Evolutionary conservation across 2,113 vertebrate species (phyloP).

Genomic region (Phycodurus eques): DNA sequence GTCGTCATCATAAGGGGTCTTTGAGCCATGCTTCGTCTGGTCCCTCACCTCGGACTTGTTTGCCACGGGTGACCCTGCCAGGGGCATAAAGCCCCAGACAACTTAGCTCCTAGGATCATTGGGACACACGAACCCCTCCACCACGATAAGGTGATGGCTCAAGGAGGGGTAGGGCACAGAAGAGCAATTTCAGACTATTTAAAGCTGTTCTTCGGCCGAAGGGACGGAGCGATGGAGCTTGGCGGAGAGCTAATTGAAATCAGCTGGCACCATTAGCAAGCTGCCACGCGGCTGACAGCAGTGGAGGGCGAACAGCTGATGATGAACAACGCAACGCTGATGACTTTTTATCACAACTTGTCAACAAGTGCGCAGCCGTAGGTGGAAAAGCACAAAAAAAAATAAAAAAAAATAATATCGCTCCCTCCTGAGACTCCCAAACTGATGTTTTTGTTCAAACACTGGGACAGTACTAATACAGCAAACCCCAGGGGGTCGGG

Average conservation of each 20-base stretch:
- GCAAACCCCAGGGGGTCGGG: too few species aligned
- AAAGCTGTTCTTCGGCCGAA: constrained; percentile 41
- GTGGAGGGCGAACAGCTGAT: constrained; percentile 24
- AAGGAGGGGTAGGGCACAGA: too few species aligned
- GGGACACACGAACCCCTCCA: too few species aligned
- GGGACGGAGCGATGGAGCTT: constrained; percentile 41
- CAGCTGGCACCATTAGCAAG: constrained; percentile 64
- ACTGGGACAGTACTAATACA: neutral
- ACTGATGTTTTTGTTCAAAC: neutral
- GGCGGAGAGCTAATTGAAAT: constrained; percentile 62
- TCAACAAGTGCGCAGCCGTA: constrained; percentile 6
- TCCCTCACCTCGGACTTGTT: too few species aligned
- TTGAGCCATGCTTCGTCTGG: too few species aligned
- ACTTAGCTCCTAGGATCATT: too few species aligned
- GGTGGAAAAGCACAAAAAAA: neutral
- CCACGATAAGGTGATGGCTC: too few species aligned
- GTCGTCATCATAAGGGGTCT: too few species aligned
- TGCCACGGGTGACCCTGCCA: too few species aligned
- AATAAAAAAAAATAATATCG: neutral
- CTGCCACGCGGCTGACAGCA: constrained; percentile 52
- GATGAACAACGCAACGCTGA: constrained; percentile 32
- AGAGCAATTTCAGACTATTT: constrained; percentile 60
- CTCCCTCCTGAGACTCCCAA: neutral
- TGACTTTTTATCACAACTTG: constrained; percentile 32
- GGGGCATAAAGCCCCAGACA: too few species aligned